phyloP scores from a whole-genome alignment of 2,113 vertebrate species.

The Scomber japonicus region DNA sequence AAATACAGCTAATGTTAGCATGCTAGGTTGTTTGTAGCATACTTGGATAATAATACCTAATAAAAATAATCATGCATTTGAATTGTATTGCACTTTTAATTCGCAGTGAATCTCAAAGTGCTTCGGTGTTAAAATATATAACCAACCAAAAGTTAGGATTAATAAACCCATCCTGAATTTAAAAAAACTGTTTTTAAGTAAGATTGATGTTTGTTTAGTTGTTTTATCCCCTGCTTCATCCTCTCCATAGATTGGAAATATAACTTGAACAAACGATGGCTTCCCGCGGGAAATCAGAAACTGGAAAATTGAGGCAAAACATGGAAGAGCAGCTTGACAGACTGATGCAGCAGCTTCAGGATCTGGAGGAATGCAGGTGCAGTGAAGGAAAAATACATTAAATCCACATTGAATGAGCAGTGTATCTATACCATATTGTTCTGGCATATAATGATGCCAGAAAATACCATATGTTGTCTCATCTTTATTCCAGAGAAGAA shows the following conservation, averaged over 20 bases:
- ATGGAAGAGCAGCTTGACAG: conserved; percentile 97
- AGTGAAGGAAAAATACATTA: neutral
- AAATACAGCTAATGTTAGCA: neutral
- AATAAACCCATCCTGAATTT: no score
- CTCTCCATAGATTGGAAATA: neutral
- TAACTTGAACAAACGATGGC: conserved; percentile 86
- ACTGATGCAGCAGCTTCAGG: conserved; percentile 97
- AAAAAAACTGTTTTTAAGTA: no score
- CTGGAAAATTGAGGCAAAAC: conserved; percentile 94
- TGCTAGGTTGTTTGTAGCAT: neutral
- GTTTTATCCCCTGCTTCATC: neutral
- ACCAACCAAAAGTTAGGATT: no score
- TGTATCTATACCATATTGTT: neutral
- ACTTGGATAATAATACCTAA: neutral
- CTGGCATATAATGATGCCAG: neutral
- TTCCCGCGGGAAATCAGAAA: conserved; percentile 95
- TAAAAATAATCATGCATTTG: no score
- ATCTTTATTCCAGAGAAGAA: conserved; percentile 87
- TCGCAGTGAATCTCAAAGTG: no score
- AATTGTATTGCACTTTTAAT: no score
- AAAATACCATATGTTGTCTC: neutral
- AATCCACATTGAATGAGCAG: neutral
- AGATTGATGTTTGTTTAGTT: neutral
- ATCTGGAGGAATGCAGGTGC: conserved; percentile 98
- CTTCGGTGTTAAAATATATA: no score